Base-by-base conservation (phyloP, 1,140 invertebrate genomes). In the Bombus sibiricus region DNA sequence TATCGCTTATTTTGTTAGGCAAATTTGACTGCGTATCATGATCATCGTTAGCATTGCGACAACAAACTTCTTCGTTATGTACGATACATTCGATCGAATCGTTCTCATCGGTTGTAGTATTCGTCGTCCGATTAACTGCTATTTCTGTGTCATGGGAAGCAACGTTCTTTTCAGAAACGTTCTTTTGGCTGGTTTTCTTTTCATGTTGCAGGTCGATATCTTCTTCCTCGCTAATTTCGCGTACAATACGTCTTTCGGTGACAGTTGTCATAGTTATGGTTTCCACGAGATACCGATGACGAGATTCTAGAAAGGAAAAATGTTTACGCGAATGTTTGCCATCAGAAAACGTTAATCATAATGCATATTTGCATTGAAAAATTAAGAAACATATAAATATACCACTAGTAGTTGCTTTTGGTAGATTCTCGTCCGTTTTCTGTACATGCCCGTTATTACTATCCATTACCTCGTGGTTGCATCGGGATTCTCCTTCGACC, bases 181-280 rank as follows among this genome's bases (percentile, higher is more conserved):
- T 57, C 78, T 77, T 81, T 79, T 66, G 66, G n/a, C n/a, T 34
- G 43, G 13, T 66, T 71, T 78, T 83, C 34, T 57, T 81, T n/a
- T 47, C 77, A 28, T 93, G 92, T 75, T 92, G 57, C 1, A 92
- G 25, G 37, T 90, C 72, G 22, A 75, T 62, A 59, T 81, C 37
- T 86, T 93, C 92, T 47, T 93, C 93, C 68, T 93, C 92, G 86
- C 94, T 93, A 82, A 94, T 94, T 73, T 96, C 96, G 0, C 96
- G 96, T 6, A 97, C 95, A 75, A 97, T 96, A 47, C 96, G 95
- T 68, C 96, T 94, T 92, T 97, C 96, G 81, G 96, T 97, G 62
- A 97, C 96, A 73, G 96, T 97, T 84, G 96, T 97, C 96, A 97
- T 97, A 79, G 96, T 96, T 88, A 96, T 96, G 80, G 96, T 97